Conservation (phyloP, 1,140 invertebrate species). For the Zaprionus kolodkinae region DNA sequence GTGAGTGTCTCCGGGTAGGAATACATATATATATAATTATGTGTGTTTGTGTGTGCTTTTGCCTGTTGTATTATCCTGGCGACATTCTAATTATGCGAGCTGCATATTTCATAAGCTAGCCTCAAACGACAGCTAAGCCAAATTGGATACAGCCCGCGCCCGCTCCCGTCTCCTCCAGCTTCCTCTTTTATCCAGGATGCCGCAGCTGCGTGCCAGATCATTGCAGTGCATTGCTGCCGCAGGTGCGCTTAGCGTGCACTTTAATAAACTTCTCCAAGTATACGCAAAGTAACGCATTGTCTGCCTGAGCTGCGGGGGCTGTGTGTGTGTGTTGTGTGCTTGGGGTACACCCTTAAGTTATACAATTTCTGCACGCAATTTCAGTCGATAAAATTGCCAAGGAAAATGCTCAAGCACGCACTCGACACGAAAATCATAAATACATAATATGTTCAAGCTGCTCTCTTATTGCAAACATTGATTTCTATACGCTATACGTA, state of each 20-base stretch:
- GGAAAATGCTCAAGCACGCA: not conserved
- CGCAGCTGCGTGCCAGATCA: not conserved
- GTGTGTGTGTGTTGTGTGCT: no score
- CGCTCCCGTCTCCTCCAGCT: not conserved
- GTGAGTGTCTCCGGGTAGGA: not conserved
- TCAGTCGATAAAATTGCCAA: not conserved
- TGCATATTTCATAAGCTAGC: slow-evolving; percentile 63
- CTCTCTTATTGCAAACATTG: not conserved
- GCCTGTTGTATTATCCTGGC: slow-evolving; percentile 25
- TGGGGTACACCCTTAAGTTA: not conserved
- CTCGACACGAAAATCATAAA: slow-evolving; percentile 1
- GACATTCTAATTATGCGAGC: slow-evolving; percentile 64
- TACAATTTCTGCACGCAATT: not conserved
- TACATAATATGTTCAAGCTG: not conserved
- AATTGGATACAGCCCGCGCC: slow-evolving; percentile 16
- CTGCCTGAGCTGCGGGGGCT: slow-evolving; percentile 27
- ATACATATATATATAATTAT: not conserved
- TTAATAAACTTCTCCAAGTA: slow-evolving; percentile 59
- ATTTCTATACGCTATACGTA: not conserved
- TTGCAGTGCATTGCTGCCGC: slow-evolving; percentile 37
- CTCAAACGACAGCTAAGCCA: slow-evolving; percentile 51
- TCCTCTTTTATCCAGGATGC: not conserved
- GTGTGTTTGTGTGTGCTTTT: not conserved
- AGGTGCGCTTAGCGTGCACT: slow-evolving; percentile 67
- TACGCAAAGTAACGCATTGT: slow-evolving; percentile 50